Base-by-base conservation (phyloP, 2,888 invertebrate species). In the Hesperia comma region DNA sequence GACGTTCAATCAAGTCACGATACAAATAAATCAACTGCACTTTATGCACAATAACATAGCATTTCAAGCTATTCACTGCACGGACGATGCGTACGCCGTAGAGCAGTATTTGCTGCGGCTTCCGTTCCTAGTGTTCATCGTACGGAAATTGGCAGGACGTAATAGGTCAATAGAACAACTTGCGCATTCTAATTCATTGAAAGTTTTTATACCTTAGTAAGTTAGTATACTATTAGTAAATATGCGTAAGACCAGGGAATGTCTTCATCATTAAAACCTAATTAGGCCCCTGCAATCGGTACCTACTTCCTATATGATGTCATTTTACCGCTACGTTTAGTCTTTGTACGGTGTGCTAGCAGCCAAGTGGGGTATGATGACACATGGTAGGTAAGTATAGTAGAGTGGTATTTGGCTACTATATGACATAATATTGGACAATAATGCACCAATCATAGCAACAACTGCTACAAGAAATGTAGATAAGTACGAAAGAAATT, bases 121-220 rank as follows among this genome's bases (percentile, higher is more conserved):
- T 66, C 66, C 66, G 54, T 66, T 66, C 66, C 66, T 60, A 54
- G 60, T 66, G 66, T 54, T 60, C 60, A 58, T 58, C 37, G 66
- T 46, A 46, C 66, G 66, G 66, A 66, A 66, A 66, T 66, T 66
- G 60, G 66, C 60, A 66, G 51, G 32, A 58, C 58, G 58, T 58
- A 64, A 61, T 56, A 61, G 67, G 67, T 67, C 61, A 67, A 61
- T 56, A 61, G 67, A 61, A 67, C 67, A 67, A 55, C 49, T 19
- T 49, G 46, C 43, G 76, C 76, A 79, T 78, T 76, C 73, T 77
- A 80, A 79, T 74, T 72, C 57, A 72, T 71, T 71, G 77, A 77
- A 77, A 76, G 75, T 72, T 70, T 53, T 21, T 32, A 12, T 32
- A 32, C 53, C 53, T 53, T 2, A 26, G 26, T 26, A 26, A 5